Base-by-base conservation (phyloP, 2,888 invertebrate species). In the Apocheima hispidaria region DNA sequence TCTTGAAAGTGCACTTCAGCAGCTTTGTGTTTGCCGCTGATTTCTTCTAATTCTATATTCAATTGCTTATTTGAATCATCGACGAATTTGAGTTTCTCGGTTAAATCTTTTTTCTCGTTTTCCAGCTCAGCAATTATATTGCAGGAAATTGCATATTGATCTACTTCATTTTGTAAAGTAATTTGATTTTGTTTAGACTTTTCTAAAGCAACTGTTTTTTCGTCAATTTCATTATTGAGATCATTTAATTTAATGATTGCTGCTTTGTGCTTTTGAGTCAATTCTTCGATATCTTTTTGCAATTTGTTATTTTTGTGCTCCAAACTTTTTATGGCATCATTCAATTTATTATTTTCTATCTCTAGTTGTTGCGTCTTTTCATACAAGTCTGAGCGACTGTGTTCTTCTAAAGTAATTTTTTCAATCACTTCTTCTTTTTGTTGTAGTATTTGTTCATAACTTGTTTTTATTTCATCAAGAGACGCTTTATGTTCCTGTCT, bases 1-100 rank as follows among this genome's bases (percentile, higher is more conserved):
- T 65, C 69, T 58, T 68, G 51, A 16, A 69, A 57, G 28, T 72
- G 69, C 26, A 63, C 54, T 62, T 68, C 57, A 20, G 64, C 56
- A 23, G 43, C 61, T 52, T 50, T 63, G 58, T 74, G 48, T 44
- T 67, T 48, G 21, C 50, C 36, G 60, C 68, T 74, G 20, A 77
- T 56, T 35, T 57, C 41, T 53, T 75, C 57, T 36, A 79, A 60
- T 59, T 81, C 74, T 59, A 63, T 57, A 9, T 16, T 66, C 16
- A 60, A 63, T 55, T 65, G 56, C 52, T 61, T 52, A 33, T 67
- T 73, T 60, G 72, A 53, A 36, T 61, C 49, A 66, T 69, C 63
- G 26, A 73, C 40, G 3, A 5, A 28, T 30, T 71, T 66, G 0
- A 75, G 60, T 58, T 67, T 73, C 54, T 70, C 65, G 3, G 43